Evolutionary conservation across 2,113 vertebrate genomes (phyloP).

Genomic region (Bubalus kerabau): DNA sequence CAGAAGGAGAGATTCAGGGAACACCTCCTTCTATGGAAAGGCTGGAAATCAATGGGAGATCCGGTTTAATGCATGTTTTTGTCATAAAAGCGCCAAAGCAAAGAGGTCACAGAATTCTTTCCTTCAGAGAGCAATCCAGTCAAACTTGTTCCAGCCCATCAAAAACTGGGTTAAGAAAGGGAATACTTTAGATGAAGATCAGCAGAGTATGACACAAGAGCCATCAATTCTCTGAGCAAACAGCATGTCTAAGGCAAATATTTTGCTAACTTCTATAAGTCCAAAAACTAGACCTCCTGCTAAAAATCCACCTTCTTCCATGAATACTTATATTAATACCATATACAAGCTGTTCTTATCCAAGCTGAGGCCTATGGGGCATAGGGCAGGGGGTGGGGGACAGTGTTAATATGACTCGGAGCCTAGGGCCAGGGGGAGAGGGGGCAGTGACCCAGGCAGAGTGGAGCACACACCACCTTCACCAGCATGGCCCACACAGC

Average conservation of each 20-base stretch:
- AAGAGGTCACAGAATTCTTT: background rate
- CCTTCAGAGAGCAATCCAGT: background rate
- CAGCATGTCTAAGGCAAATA: background rate
- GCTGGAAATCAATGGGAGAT: background rate
- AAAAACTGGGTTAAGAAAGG: background rate
- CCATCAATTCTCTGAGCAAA: background rate
- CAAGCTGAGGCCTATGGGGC: background rate
- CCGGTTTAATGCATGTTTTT: background rate
- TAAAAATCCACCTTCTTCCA: background rate
- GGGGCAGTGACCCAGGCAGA: background rate
- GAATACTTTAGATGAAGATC: background rate
- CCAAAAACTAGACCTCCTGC: background rate
- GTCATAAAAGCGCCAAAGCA: background rate
- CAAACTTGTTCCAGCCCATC: background rate
- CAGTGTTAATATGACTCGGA: background rate
- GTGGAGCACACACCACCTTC: background rate
- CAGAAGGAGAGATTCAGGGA: background rate
- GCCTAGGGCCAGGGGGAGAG: background rate
- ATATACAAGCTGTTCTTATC: background rate
- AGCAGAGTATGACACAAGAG: background rate
- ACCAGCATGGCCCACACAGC: background rate
- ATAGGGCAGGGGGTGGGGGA: background rate
- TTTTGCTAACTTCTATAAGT: background rate
- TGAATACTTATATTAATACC: background rate
- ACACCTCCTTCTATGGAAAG: conserved; percentile 35